Evolutionary conservation across 2,888 invertebrate species (phyloP).

Genomic region (Aporophyla nigra): DNA sequence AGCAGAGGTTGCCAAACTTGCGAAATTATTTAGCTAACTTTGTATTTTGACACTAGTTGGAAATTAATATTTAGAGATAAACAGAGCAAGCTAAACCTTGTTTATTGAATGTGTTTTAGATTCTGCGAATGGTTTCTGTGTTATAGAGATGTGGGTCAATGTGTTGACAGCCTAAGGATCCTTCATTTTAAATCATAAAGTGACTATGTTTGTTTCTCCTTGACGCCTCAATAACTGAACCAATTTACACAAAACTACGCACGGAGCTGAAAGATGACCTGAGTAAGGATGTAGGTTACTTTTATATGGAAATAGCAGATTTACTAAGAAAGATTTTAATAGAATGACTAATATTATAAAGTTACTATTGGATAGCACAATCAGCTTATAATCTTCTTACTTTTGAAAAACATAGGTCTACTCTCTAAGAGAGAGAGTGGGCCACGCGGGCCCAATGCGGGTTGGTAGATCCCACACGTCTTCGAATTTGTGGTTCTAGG

Average conservation of each 20-base stretch:
- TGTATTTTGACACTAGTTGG: slow-evolving; percentile 35
- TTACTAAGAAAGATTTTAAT: background rate
- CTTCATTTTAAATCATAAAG: background rate
- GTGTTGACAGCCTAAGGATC: slow-evolving; percentile 2
- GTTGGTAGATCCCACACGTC: too few species aligned
- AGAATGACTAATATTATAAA: too few species aligned
- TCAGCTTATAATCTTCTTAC: too few species aligned
- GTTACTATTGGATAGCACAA: too few species aligned
- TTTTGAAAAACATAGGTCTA: too few species aligned
- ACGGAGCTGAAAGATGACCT: background rate
- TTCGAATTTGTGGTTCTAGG: background rate
- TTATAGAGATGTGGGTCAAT: slow-evolving; percentile 12
- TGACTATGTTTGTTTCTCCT: background rate
- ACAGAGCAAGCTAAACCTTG: slow-evolving; percentile 20
- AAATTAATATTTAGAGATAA: slow-evolving; percentile 28
- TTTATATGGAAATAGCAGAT: background rate
- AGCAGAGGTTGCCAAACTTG: slow-evolving; percentile 52
- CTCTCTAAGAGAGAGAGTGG: too few species aligned
- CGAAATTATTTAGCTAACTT: slow-evolving; percentile 42
- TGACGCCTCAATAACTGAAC: background rate
- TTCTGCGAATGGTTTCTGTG: slow-evolving; percentile 23
- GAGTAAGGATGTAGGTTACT: background rate
- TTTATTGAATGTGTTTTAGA: slow-evolving; percentile 40
- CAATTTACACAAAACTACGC: background rate
- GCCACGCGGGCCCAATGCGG: too few species aligned